Percentiles rank a stretch among this genome's conserved stretches.
These are phyloP conservation scores for Mus pahari DNA, from an alignment of 2,113 vertebrate species.

Conservation along the genomic window DNA sequence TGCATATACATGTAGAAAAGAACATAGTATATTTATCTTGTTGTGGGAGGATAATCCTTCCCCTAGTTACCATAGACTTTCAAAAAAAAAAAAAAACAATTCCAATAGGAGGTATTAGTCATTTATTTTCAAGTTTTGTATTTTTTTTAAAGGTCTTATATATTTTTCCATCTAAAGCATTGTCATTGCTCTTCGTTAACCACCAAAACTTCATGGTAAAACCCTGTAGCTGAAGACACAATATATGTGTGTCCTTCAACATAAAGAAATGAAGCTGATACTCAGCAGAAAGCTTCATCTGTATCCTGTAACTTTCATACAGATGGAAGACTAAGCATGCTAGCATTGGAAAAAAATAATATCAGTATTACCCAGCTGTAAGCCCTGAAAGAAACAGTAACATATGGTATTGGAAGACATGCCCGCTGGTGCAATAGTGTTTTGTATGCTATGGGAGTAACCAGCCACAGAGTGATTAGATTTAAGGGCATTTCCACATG, in stretches of 20 bases:
- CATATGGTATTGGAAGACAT: background rate
- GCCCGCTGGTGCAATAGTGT: background rate
- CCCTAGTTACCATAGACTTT: no score
- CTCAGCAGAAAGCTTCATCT: background rate
- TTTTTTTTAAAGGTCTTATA: background rate
- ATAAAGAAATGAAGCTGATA: background rate
- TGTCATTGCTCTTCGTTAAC: background rate
- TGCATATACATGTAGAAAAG: background rate
- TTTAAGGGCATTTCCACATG: background rate
- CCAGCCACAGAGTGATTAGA: background rate
- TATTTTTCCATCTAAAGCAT: background rate
- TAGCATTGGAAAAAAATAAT: background rate
- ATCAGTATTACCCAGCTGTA: background rate
- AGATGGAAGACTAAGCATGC: background rate
- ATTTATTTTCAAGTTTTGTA: background rate
- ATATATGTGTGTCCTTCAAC: background rate
- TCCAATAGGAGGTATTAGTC: no score
- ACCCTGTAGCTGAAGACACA: background rate
- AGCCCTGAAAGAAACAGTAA: background rate
- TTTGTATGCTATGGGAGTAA: background rate
- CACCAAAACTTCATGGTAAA: background rate
- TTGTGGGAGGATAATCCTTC: background rate
- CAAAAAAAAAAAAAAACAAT: no score
- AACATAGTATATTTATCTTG: background rate
- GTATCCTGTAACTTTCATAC: background rate